Evolutionary conservation across 2,797 vertebrate species (phyloP).

Genomic region (Gobionotothen gibberifrons): DNA sequence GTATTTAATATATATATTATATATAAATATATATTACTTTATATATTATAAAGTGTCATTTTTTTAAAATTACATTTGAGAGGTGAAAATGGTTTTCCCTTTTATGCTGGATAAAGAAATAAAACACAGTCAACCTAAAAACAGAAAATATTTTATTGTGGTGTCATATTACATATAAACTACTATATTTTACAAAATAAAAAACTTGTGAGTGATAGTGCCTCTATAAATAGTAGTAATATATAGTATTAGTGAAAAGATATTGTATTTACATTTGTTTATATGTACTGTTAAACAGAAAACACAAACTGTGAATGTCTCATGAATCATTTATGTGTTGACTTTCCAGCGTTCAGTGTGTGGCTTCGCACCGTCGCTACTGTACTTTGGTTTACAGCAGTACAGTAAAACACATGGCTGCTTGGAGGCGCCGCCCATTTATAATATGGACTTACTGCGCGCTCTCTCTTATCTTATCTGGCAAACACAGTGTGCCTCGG

Average conservation of each 20-base stretch:
- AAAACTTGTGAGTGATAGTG: neutral
- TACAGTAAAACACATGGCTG: constrained; percentile 44
- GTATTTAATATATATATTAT: constrained; percentile 4
- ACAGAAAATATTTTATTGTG: constrained; percentile 1
- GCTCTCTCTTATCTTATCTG: constrained; percentile 76
- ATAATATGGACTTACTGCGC: constrained; percentile 53
- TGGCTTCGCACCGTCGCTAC: neutral
- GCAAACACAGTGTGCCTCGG: constrained; percentile 63
- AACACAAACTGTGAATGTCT: constrained; percentile 15
- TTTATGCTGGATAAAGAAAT: neutral
- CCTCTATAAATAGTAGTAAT: neutral
- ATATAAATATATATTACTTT: neutral
- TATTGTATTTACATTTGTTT: neutral
- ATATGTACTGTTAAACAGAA: neutral
- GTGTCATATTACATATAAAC: neutral
- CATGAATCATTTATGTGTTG: neutral
- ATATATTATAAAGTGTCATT: constrained; percentile 3
- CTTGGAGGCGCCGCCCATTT: constrained; percentile 58
- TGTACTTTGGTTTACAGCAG: constrained; percentile 49
- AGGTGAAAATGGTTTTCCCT: neutral
- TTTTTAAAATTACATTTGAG: neutral
- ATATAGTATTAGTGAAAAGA: neutral
- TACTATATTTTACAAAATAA: neutral
- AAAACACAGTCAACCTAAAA: neutral
- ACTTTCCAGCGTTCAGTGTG: neutral